A percentile compares a stretch with the other conserved stretches of the same genome.
These are phyloP conservation scores for Oxyura jamaicensis DNA, from an alignment of 2,113 vertebrate species.

Conservation along the genomic window DNA sequence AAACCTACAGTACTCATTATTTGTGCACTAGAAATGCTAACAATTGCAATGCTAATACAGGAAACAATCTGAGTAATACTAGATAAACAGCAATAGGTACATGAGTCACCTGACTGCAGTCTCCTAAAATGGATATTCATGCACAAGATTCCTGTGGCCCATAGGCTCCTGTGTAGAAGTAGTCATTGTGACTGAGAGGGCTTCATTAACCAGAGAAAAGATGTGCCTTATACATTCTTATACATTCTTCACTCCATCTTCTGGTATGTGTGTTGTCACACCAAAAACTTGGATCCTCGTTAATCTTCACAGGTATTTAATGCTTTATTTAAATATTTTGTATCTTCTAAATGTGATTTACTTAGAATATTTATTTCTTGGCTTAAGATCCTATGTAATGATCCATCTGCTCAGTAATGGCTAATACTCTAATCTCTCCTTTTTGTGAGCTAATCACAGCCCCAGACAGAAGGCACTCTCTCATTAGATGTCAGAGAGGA, in stretches of 20 bases:
- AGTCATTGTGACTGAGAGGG: neutral
- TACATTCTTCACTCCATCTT: conserved; percentile 41
- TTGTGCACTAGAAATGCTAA: neutral
- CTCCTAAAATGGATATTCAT: accelerated
- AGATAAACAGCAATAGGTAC: neutral
- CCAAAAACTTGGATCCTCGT: conserved; percentile 9
- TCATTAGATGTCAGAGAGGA: conserved; percentile 48
- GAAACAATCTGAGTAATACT: neutral
- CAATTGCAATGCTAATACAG: neutral
- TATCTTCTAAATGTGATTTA: conserved; percentile 11
- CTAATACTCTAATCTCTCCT: conserved; percentile 63
- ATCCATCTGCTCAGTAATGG: conserved; percentile 73
- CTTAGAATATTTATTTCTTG: conserved; percentile 62
- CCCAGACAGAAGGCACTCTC: conserved; percentile 43
- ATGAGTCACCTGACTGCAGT: neutral
- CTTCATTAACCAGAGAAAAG: conserved; percentile 21
- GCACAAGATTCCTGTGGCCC: neutral
- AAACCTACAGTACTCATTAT: neutral
- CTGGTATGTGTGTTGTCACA: conserved; percentile 31
- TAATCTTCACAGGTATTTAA: conserved; percentile 44
- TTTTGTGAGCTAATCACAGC: conserved; percentile 55
- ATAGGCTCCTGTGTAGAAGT: conserved; percentile 4
- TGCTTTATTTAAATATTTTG: conserved; percentile 27
- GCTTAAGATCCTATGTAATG: conserved; percentile 59
- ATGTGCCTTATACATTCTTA: neutral